Percentiles rank a stretch among this genome's conserved stretches.
phyloP scores from a whole-genome alignment of 2,888 invertebrate genomes.

The Steinernema hermaphroditum region DNA sequence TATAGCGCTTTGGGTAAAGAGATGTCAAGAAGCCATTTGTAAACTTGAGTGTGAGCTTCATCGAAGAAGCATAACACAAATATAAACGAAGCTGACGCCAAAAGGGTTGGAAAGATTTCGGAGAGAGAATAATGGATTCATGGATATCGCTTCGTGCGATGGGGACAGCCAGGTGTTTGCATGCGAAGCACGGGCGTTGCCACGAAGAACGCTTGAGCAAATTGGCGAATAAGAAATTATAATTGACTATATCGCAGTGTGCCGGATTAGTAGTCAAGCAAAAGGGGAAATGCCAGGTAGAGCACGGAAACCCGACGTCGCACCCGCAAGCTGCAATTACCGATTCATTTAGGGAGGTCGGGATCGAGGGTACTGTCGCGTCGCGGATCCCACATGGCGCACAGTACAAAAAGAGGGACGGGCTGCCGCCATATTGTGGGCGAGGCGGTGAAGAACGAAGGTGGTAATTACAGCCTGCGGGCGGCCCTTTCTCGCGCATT shows the following conservation, averaged over 20 bases:
- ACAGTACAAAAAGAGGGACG: slow-evolving; percentile 13
- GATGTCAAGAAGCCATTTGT: neutral
- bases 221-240: slow-evolving; percentile 26
- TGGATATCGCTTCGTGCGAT: slow-evolving; percentile 12
- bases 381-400: neutral
- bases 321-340: slow-evolving; percentile 20
- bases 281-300: neutral
- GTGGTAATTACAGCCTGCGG: slow-evolving; percentile 26
- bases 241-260: slow-evolving; percentile 4
- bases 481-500: slow-evolving; percentile 27
- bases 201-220: slow-evolving; percentile 13
- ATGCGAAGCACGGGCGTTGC: neutral
- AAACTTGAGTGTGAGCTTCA: neutral
- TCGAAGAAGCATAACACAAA: neutral
- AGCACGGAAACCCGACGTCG: slow-evolving; percentile 8
- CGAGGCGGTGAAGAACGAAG: neutral
- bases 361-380: neutral
- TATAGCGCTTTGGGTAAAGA: neutral
- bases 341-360: slow-evolving; percentile 12
- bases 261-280: neutral
- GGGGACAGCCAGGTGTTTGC: slow-evolving; percentile 19
- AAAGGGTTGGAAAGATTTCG: neutral
- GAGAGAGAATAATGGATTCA: slow-evolving; percentile 21
- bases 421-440: slow-evolving; percentile 23
- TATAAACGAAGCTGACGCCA: neutral